Conservation (phyloP, 2,113 vertebrate species). For the Amia ocellicauda region DNA sequence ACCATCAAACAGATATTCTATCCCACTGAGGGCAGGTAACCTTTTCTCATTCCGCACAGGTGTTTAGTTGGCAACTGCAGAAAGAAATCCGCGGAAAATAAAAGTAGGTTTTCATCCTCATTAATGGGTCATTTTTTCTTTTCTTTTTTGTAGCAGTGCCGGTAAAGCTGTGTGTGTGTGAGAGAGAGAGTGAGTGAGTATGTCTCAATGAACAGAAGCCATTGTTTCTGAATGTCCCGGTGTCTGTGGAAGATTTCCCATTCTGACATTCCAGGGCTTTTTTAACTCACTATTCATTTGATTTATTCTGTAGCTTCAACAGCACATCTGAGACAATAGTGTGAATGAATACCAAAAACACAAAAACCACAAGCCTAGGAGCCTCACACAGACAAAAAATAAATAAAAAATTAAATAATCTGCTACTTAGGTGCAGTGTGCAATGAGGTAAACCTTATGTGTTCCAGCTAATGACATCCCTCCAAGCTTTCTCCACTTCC, state of each 20-base stretch:
- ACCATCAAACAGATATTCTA: not conserved
- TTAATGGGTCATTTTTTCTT: conserved; percentile 15
- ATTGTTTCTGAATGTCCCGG: conserved; percentile 19
- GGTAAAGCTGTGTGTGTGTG: conserved; percentile 30
- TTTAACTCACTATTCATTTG: conserved; percentile 22
- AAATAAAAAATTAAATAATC: conserved; percentile 25
- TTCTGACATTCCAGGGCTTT: not conserved
- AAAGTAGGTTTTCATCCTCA: conserved; percentile 14
- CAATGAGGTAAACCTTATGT: conserved; percentile 42
- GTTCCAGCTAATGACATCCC: conserved; percentile 39
- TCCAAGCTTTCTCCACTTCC: conserved; percentile 44
- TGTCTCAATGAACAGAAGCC: conserved; percentile 2
- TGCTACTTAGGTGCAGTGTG: conserved; percentile 26
- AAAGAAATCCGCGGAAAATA: conserved; percentile 4
- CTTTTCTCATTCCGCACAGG: conserved; percentile 2
- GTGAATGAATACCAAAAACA: no score
- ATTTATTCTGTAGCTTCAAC: no score
- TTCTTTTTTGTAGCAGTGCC: no score
- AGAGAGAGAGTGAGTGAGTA: not conserved
- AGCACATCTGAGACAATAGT: no score
- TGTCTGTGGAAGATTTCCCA: conserved; percentile 10
- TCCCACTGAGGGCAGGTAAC: not conserved
- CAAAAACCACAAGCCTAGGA: no score
- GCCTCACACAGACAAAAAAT: no score
- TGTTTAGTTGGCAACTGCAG: conserved; percentile 15